Percentiles rank a stretch among this genome's conserved stretches.
Conservation (phyloP, 2,797 vertebrate genomes). For the Takifugu rubripes region DNA sequence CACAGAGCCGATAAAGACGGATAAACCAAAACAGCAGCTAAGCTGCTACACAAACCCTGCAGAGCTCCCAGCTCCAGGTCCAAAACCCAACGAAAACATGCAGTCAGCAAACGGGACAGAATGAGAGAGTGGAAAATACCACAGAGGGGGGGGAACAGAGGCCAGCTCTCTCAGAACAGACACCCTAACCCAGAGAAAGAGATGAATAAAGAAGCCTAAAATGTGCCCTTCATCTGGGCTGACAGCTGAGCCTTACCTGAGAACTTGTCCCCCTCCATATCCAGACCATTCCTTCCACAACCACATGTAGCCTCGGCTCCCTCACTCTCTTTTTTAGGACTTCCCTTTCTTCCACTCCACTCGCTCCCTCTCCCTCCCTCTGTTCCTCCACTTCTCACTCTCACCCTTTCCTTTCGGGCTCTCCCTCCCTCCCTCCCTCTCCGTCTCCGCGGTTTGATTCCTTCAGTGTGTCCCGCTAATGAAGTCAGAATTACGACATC, state of each 20-base stretch:
- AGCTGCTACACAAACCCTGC: conserved; percentile 48
- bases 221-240: conserved; percentile 14
- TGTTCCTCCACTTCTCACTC: conserved; percentile 43
- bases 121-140: conserved; percentile 76
- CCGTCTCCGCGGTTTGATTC: conserved; percentile 59
- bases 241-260: conserved; percentile 72
- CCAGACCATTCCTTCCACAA: conserved; percentile 70
- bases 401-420: conserved; percentile 36
- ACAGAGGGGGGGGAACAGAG: conserved; percentile 49
- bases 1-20: conserved; percentile 30
- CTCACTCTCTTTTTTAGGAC: conserved; percentile 71
- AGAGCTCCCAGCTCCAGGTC: conserved; percentile 47
- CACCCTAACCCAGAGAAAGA: conserved; percentile 25
- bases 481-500: conserved; percentile 74
- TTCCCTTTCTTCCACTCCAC: conserved; percentile 63
- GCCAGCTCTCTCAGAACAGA: conserved; percentile 36
- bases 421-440: conserved; percentile 17
- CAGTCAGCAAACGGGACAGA: conserved; percentile 70
- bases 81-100: conserved; percentile 67
- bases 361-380: conserved; percentile 45
- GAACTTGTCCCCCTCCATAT: conserved; percentile 82
- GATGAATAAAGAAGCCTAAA: conserved; percentile 18
- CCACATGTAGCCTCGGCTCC: conserved; percentile 73
- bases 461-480: conserved; percentile 74
- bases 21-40: conserved; percentile 27